phyloP scores from a whole-genome alignment of 2,113 vertebrate species.

The Labeo rohita region DNA sequence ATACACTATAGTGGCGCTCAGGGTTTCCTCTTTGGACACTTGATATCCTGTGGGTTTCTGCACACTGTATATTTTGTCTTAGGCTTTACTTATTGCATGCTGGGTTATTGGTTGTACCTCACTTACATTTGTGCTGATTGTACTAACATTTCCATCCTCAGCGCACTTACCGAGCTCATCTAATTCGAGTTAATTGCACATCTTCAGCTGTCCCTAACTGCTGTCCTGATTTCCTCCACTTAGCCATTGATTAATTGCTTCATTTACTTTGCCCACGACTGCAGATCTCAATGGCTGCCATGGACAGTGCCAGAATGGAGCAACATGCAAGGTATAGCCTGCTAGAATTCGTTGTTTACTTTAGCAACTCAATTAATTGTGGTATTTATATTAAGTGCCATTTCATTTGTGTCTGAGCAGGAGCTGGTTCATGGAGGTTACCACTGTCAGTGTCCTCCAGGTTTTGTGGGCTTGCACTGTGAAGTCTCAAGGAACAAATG shows the following conservation, averaged over 20 bases:
- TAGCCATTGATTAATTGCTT: constrained; percentile 31
- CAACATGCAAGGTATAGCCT: constrained; percentile 85
- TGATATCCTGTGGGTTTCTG: constrained; percentile 31
- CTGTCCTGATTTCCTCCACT: constrained; percentile 23
- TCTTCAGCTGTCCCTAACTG: background rate
- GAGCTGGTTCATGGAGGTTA: constrained; percentile 75
- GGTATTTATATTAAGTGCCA: background rate
- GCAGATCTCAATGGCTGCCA: constrained; percentile 84
- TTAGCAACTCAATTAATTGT: background rate
- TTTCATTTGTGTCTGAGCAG: constrained; percentile 38
- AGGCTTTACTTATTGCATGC: constrained; percentile 51
- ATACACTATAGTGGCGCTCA: constrained; percentile 9
- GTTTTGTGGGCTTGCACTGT: constrained; percentile 87
- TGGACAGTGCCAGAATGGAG: constrained; percentile 91
- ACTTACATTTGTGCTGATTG: constrained; percentile 24
- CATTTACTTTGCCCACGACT: constrained; percentile 14
- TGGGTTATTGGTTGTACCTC: constrained; percentile 37
- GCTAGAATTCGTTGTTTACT: background rate
- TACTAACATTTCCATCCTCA: constrained; percentile 57
- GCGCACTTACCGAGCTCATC: constrained; percentile 50
- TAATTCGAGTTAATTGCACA: constrained; percentile 34
- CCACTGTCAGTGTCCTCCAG: constrained; percentile 83
- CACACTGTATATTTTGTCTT: constrained; percentile 42
- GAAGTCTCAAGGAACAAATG: constrained; percentile 83
- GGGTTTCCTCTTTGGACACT: constrained; percentile 43